Evolutionary conservation across 1,140 invertebrate genomes (phyloP).

Genomic region (Holcopasites calliopsidis): DNA sequence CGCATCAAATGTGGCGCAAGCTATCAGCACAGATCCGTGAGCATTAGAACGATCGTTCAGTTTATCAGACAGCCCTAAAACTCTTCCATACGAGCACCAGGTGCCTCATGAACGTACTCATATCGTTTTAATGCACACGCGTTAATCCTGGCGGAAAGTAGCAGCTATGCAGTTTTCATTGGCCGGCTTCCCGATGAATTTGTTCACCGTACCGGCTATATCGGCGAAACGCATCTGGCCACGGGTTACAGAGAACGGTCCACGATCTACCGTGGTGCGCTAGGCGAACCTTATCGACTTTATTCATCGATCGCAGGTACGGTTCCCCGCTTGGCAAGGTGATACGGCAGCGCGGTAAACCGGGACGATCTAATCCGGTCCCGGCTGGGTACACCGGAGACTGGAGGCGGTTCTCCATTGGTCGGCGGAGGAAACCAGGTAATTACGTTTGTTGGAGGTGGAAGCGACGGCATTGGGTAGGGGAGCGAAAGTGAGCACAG

Average conservation of each 20-base stretch:
- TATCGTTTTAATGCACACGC: neutral
- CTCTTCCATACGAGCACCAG: neutral
- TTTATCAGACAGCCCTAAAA: neutral
- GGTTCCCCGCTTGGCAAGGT: neutral
- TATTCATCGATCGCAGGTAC: slow-evolving; percentile 6
- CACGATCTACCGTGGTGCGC: neutral
- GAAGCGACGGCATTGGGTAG: slow-evolving; percentile 56
- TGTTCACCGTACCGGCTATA: neutral
- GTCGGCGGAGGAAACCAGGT: slow-evolving; percentile 24
- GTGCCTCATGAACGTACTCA: neutral
- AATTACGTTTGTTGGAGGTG: slow-evolving; percentile 44
- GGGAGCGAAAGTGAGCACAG: slow-evolving; percentile 78
- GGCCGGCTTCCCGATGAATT: neutral
- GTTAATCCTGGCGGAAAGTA: neutral
- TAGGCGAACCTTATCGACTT: slow-evolving; percentile 24
- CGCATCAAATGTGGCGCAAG: too few species aligned
- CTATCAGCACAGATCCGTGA: neutral
- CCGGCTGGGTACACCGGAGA: neutral
- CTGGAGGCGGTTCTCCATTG: slow-evolving; percentile 16
- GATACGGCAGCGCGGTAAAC: neutral
- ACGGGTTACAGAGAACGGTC: slow-evolving; percentile 1
- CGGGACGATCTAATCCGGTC: slow-evolving; percentile 12
- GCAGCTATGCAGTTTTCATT: neutral
- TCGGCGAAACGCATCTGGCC: slow-evolving; percentile 1
- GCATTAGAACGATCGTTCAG: neutral